Evolutionary conservation across 2,113 vertebrate genomes (phyloP), one percentile per base, ranked within the genome.

Genomic region (Myiozetetes cayanensis): DNA sequence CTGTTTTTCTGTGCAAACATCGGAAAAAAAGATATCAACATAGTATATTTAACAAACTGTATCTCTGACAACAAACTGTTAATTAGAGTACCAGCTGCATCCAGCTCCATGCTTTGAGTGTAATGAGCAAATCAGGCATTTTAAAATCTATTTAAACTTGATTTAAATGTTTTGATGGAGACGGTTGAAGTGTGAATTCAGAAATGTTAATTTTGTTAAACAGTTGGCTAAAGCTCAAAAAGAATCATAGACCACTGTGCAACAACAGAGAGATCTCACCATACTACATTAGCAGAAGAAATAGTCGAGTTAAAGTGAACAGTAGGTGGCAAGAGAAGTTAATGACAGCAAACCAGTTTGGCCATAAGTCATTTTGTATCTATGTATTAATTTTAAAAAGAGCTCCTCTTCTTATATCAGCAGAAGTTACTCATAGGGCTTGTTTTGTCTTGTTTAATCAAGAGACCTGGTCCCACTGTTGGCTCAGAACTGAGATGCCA

Each of bases 131-230:
- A 92, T 81, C 73, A 85, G 52, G 75, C 91, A 95, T 84, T 96
- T 93, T 80, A 88, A 96, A 95, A 91, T 83, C 71, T 85, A 91
- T 95, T 96, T 65, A 90, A 91, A 93, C 46, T 90, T 89, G 80
- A 95, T 97, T 88, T 96, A 91, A 95, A 81, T 95, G 85, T 95
- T 95, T 97, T 92, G 63, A 94, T 33, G 31, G 59, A 90, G 74
- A 71, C 6, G 24, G 92, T 62, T 86, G 84, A 90, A 96, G 84
- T 88, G 93, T 86, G 89, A 94, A 91, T 92, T 94, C 43, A 82
- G 71, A 91, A 97, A 94, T 78, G 81, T 76, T 96, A 59, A 91
- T 96, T 95, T 83, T 77, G 77, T 90, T 87, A 78, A 96, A 97
- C 66, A 89, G 71, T 46, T 77, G 70, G n/a, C 84, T 91, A 84